Evolutionary conservation across 2,797 vertebrate species (phyloP).

Genomic region (Staurois parvus): DNA sequence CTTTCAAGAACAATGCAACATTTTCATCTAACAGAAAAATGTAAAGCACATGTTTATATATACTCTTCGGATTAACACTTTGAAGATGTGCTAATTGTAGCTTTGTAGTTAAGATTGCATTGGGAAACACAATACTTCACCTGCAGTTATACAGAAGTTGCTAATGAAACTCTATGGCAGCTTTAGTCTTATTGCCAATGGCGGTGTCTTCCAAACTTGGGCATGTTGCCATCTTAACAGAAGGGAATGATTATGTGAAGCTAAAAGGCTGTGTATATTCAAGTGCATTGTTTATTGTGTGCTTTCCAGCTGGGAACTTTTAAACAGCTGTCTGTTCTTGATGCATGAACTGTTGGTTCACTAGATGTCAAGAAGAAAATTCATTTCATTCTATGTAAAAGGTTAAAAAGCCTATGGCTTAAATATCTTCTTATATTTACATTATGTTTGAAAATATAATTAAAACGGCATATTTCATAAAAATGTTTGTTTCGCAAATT

Average conservation of each 20-base stretch:
- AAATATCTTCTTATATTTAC: background rate
- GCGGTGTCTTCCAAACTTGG: conserved; percentile 65
- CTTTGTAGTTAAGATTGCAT: conserved; percentile 6
- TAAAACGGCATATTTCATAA: background rate
- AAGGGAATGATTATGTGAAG: conserved; percentile 41
- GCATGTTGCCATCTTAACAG: conserved; percentile 57
- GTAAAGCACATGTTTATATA: background rate
- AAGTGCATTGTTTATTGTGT: conserved; percentile 44
- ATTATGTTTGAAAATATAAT: background rate
- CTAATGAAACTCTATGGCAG: conserved; percentile 21
- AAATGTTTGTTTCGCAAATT: background rate
- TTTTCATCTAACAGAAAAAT: background rate
- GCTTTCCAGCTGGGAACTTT: background rate
- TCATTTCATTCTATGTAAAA: conserved; percentile 24
- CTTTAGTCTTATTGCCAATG: conserved; percentile 58
- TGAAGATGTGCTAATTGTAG: conserved; percentile 21
- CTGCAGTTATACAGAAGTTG: background rate
- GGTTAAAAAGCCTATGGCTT: background rate
- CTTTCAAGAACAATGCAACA: no score
- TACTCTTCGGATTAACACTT: conserved; percentile 9
- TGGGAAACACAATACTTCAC: background rate
- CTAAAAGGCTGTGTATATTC: background rate
- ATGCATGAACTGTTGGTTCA: conserved; percentile 55
- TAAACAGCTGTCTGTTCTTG: background rate
- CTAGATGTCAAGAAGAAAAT: conserved; percentile 52